These are phyloP conservation scores for Serilophus lunatus DNA, from an alignment of 2,113 vertebrate species.

Conservation along the genomic window DNA sequence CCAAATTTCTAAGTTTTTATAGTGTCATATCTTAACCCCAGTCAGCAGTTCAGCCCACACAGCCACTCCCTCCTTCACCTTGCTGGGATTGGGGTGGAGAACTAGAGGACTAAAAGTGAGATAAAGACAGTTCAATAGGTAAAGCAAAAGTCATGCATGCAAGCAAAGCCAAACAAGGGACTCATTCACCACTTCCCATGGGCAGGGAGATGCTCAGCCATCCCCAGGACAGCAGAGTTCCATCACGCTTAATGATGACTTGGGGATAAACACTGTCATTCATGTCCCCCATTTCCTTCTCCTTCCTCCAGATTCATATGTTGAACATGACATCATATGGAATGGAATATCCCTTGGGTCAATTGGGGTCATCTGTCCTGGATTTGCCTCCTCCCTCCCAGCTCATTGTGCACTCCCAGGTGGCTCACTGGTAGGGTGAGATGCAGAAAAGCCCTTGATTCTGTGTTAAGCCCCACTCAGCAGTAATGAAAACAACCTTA, in stretches of 20 bases:
- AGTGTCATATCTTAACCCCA: neutral
- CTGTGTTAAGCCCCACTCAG: neutral
- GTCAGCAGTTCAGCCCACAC: neutral
- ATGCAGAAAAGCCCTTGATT: neutral
- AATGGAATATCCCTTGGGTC: neutral
- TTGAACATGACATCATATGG: neutral
- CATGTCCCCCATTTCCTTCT: neutral
- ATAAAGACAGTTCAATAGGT: neutral
- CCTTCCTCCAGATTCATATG: neutral
- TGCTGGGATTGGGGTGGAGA: neutral
- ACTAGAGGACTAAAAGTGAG: neutral
- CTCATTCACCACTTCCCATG: neutral
- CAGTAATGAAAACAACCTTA: rapidly evolving
- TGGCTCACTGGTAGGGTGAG: neutral
- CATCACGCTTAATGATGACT: neutral
- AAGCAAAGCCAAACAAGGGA: neutral
- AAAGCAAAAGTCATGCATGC: neutral
- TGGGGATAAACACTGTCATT: neutral
- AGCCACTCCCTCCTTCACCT: neutral
- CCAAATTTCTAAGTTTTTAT: neutral
- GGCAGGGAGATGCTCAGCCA: neutral
- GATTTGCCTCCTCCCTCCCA: neutral
- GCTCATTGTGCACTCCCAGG: neutral
- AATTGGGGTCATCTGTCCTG: neutral
- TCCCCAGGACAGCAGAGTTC: neutral